These are phyloP conservation scores for Bombus impatiens DNA, from an alignment of 1,140 invertebrate species.

Conservation along the genomic window DNA sequence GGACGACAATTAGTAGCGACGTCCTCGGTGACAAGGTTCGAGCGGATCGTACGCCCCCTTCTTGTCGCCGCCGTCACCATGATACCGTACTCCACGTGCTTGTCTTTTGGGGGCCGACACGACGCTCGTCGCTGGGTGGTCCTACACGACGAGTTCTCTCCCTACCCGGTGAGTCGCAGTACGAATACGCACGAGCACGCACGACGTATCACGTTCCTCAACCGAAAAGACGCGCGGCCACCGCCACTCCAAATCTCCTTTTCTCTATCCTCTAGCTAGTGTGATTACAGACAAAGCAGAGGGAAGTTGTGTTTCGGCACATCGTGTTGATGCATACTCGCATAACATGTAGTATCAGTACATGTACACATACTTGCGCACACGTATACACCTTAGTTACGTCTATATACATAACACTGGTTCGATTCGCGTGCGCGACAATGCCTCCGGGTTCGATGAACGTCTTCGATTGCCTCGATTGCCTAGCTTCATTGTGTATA, in stretches of 20 bases:
- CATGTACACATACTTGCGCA: no score
- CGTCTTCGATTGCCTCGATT: constrained; percentile 32
- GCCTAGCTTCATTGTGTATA: not conserved
- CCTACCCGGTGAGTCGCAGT: constrained; percentile 64
- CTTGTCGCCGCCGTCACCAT: constrained; percentile 56
- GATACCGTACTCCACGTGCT: constrained; percentile 73
- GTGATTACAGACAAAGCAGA: not conserved
- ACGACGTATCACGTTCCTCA: constrained; percentile 17
- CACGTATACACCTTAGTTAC: not conserved
- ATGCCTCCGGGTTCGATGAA: constrained; percentile 50
- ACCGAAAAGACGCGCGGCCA: constrained; percentile 6
- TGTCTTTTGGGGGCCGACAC: constrained; percentile 64
- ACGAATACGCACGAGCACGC: constrained; percentile 53
- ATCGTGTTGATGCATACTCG: not conserved
- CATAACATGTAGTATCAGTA: not conserved
- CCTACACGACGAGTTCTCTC: constrained; percentile 58
- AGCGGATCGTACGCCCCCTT: constrained; percentile 46
- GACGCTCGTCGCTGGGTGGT: constrained; percentile 66
- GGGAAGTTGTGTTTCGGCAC: constrained; percentile 3
- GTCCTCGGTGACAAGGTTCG: constrained; percentile 13
- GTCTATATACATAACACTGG: not conserved
- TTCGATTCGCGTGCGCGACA: constrained; percentile 28
- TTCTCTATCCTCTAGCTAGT: not conserved
- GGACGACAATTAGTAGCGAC: constrained; percentile 15
- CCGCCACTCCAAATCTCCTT: not conserved